Conservation (phyloP, 37 sponge, comb jelly and placozoan genomes). For the Theonella swinhoei region DNA sequence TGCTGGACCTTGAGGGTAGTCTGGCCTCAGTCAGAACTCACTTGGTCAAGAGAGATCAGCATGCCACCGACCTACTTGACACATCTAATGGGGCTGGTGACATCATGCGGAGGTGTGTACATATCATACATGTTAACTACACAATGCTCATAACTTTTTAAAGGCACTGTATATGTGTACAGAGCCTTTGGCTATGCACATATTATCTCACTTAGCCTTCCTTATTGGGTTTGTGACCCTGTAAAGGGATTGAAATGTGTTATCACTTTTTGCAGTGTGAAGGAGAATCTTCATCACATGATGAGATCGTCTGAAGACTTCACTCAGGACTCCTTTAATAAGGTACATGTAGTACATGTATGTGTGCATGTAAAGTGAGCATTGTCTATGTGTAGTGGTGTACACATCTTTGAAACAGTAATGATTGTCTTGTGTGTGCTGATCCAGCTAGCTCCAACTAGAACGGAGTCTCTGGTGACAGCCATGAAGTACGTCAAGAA, state of each 20-base stretch:
- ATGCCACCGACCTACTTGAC: constrained; percentile 87
- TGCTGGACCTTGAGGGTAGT: constrained; percentile 90
- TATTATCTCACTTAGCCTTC: too few species aligned
- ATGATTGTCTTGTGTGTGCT: background rate
- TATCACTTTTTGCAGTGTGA: constrained; percentile 22
- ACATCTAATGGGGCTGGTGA: constrained; percentile 63
- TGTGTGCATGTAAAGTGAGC: too few species aligned
- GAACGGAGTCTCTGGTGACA: constrained; percentile 39
- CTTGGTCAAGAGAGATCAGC: constrained; percentile 89
- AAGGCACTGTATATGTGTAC: too few species aligned
- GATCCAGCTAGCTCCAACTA: constrained; percentile 79
- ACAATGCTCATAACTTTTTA: background rate
- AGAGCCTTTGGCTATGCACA: too few species aligned
- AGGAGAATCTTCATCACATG: constrained; percentile 45
- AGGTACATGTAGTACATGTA: constrained; percentile 43
- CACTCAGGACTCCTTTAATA: constrained; percentile 17
- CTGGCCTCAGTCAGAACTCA: constrained; percentile 86
- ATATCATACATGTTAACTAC: background rate
- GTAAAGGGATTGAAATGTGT: background rate
- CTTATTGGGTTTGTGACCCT: too few species aligned
- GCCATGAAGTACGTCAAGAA: constrained; percentile 76
- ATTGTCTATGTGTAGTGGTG: too few species aligned
- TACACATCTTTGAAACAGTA: too few species aligned
- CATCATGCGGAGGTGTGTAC: constrained; percentile 54
- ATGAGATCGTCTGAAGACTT: constrained; percentile 45